Base-by-base conservation (phyloP, 2,888 invertebrate genomes). In the Scaptomyza flava region DNA sequence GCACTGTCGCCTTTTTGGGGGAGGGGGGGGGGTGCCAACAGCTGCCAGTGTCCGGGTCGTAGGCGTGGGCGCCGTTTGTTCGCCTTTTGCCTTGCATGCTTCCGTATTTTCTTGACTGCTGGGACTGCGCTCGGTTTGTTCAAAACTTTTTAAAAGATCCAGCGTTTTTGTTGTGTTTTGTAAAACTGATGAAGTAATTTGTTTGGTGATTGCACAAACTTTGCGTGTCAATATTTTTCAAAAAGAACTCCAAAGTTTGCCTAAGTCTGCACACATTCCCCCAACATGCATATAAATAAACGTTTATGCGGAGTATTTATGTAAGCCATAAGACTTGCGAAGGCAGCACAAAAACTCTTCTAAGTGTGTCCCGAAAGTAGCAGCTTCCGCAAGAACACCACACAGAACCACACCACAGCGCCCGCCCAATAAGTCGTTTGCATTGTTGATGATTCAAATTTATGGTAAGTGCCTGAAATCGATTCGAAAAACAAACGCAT, bases 161-260 rank as follows among this genome's bases (percentile, higher is more conserved):
- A 79, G 81, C 81, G 79, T 87, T 87, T 79, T 81, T 77, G 87
- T 85, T 83, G 87, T 81, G 87, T 81, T 83, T 77, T 81, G 85
- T 85, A 87, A 87, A 83, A 83, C 87, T 83, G 82, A 83, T 83
- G 85, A 83, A 87, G 85, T 83, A 83, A 83, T 87, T 83, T 85
- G 82, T 85, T 87, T 83, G 87, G 64, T 79, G 85, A 83, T 87
- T 87, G 87, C 87, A 85, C 70, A 83, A 83, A 87, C 85, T 83
- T 83, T 83, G 85, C 82, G 85, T 83, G 87, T 79, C 85, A 83
- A 83, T 82, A 84, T 87, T 82, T 84, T 71, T 62, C n/a, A 36
- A n/a, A 72, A 78, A 83, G 75, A 78, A 71, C 70, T 65, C 53
- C 41, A 69, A 73, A 63, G 47, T 62, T 86, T 63, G 47, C 47